These are phyloP conservation scores for Ailurus styani DNA, from an alignment of 2,113 vertebrate species.

Conservation along the genomic window DNA sequence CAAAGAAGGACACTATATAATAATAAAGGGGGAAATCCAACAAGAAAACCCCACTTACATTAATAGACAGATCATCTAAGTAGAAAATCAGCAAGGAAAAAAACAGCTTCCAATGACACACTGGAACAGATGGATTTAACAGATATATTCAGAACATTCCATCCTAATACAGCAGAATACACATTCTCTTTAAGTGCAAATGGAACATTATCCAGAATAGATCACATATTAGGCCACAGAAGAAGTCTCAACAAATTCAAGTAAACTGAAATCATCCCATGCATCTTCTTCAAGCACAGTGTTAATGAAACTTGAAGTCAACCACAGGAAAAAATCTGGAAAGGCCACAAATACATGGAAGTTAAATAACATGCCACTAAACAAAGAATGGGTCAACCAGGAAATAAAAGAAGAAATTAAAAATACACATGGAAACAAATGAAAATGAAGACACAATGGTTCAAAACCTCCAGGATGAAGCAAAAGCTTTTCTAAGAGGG, in stretches of 20 bases:
- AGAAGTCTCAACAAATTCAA: neutral
- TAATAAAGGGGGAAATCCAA: neutral
- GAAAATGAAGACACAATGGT: neutral
- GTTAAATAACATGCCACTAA: neutral
- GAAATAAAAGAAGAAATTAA: neutral
- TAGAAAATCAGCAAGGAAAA: neutral
- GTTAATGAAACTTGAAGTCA: neutral
- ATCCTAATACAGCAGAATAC: neutral
- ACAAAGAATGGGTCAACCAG: neutral
- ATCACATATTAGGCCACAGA: neutral
- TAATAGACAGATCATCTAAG: neutral
- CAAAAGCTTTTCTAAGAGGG: neutral
- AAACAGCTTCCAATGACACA: neutral
- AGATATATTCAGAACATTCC: neutral
- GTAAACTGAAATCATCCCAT: neutral
- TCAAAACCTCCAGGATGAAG: neutral
- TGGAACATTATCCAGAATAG: neutral
- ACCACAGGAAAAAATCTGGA: neutral
- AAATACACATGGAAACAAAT: neutral
- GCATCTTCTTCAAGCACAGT: neutral
- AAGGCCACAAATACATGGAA: neutral
- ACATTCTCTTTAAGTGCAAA: neutral
- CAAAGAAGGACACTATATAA: neutral
- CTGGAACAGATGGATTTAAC: neutral
- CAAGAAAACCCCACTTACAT: neutral